Conservation (phyloP, 2,888 invertebrate genomes). For the Pandemis heparana region DNA sequence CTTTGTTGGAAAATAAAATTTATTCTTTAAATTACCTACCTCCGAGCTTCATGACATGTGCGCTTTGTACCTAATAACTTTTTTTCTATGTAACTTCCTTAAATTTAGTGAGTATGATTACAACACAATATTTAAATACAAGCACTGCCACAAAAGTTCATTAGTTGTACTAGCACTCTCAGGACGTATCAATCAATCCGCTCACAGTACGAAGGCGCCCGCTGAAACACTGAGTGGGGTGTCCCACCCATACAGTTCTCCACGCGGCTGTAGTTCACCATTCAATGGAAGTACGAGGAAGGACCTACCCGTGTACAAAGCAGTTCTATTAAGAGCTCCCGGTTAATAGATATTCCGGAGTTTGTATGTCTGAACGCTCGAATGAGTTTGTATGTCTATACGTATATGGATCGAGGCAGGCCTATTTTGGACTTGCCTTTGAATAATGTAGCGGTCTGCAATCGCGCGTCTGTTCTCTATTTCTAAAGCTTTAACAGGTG, state of each 20-base stretch:
- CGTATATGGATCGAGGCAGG: conserved; percentile 2
- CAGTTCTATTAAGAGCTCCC: conserved; percentile 47
- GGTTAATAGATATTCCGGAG: conserved; percentile 47
- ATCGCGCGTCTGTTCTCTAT: too few species aligned
- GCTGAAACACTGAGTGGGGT: conserved; percentile 2
- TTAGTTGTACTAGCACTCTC: not conserved
- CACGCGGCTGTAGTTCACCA: not conserved
- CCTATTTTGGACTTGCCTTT: conserved; percentile 11
- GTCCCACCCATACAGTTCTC: not conserved
- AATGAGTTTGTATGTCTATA: not conserved
- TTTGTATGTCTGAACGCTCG: conserved; percentile 14
- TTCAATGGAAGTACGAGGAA: conserved; percentile 6
- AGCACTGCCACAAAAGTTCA: not conserved
- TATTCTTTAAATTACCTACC: too few species aligned
- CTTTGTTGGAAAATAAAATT: too few species aligned
- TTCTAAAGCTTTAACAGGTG: too few species aligned
- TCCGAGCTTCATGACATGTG: too few species aligned
- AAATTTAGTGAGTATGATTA: not conserved
- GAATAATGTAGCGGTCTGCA: not conserved
- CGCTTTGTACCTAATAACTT: too few species aligned
- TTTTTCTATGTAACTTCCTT: too few species aligned
- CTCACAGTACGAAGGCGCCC: conserved; percentile 7
- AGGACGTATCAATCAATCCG: conserved; percentile 31
- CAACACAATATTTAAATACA: not conserved
- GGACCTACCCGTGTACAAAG: conserved; percentile 44